Evolutionary conservation across 2,797 vertebrate species (phyloP).

Genomic region (Paratrypauchen microcephalus): DNA sequence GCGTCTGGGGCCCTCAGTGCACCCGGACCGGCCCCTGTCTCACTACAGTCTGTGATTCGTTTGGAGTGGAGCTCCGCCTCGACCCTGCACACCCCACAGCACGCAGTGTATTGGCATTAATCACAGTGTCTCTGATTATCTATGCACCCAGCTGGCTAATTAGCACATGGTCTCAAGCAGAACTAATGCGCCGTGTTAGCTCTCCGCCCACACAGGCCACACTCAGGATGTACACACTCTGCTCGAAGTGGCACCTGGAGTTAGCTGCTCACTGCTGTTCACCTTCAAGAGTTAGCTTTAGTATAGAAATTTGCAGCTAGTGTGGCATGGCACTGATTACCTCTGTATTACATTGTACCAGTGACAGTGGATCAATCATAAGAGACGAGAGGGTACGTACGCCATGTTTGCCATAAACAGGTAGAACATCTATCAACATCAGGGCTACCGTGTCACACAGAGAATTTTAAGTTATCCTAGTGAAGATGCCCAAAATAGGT

Average conservation of each 20-base stretch:
- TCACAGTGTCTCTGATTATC: slow-evolving; percentile 81
- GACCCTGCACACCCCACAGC: slow-evolving; percentile 60
- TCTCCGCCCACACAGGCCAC: slow-evolving; percentile 61
- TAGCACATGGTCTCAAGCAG: slow-evolving; percentile 80
- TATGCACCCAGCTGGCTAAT: slow-evolving; percentile 75
- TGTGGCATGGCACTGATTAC: background rate
- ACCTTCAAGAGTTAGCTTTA: slow-evolving; percentile 1
- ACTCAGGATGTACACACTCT: slow-evolving; percentile 15
- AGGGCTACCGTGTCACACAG: no score
- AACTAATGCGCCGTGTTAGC: slow-evolving; percentile 73
- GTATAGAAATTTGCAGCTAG: background rate
- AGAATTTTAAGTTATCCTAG: no score
- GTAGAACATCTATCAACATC: no score
- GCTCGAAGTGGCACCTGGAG: slow-evolving; percentile 10
- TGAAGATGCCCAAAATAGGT: no score
- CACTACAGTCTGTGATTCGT: slow-evolving; percentile 69
- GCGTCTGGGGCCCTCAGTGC: no score
- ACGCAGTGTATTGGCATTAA: slow-evolving; percentile 74
- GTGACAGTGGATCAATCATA: background rate
- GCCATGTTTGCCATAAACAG: no score
- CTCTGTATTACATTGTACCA: background rate
- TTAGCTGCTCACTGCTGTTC: slow-evolving; percentile 9
- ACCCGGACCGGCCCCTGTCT: background rate
- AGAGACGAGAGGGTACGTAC: background rate
- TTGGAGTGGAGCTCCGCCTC: slow-evolving; percentile 51